Base-by-base conservation (phyloP, 2,888 invertebrate genomes). In the Callosobruchus maculatus region DNA sequence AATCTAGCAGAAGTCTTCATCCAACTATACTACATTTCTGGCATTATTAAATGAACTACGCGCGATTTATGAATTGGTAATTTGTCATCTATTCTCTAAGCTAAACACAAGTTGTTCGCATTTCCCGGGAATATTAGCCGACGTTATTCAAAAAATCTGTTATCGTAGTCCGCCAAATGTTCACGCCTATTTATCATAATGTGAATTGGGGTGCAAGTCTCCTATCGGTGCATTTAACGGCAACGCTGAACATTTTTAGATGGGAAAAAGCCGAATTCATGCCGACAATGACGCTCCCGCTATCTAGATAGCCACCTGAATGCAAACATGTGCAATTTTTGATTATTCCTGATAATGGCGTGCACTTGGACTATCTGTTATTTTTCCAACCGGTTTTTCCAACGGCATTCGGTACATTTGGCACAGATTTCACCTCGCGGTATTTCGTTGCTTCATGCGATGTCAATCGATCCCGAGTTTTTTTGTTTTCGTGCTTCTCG, bases 261-360 rank as follows among this genome's bases (percentile, higher is more conserved):
- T 77, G 77, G 77, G 75, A 77, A 77, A 26, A 77, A 66, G 70
- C 75, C 77, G 74, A 78, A 77, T 78, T 77, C 78, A 78, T 77
- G 79, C 76, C 77, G 77, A 78, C 73, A 76, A 75, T 76, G 73
- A 74, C 72, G 77, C 75, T 76, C 72, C 73, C 72, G 49, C 73
- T 76, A 78, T 78, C 78, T 71, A 73, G 79, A 80, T 80, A 77
- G 72, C 75, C 74, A 78, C 78, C 78, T 78, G 82, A 83, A 81
- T 83, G 83, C 81, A 84, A 81, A 81, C 85, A 85, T 84, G 83
- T 85, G 85, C 84, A 84, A 81, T 84, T 84, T 84, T 84, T 84
- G 85, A 85, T 85, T 85, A 84, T 80, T 75, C 74, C 77, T 72
- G 84, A 83, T 84, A 82, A 75, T 80, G 76, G 80, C 81, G 80